A percentile compares a stretch with the other conserved stretches of the same genome.
Conservation (phyloP, 2,888 invertebrate species). For the Lampropteryx suffumata region DNA sequence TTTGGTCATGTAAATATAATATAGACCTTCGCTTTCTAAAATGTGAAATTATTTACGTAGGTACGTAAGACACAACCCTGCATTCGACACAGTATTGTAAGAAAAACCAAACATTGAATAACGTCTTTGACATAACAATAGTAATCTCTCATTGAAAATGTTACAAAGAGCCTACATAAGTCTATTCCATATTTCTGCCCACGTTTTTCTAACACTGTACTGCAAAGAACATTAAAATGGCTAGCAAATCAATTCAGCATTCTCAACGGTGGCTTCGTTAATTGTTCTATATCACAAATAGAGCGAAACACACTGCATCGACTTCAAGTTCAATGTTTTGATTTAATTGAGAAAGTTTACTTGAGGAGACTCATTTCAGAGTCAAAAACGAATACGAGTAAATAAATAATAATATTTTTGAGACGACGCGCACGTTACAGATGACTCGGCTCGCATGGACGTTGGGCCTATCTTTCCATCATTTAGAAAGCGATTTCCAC, state of each 20-base stretch:
- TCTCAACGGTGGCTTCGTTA: conserved; percentile 52
- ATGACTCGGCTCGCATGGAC: conserved; percentile 6
- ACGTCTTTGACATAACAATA: conserved; percentile 49
- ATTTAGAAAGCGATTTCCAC: conserved; percentile 39
- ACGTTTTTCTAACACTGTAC: conserved; percentile 38
- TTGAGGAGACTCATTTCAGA: neutral
- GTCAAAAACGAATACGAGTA: neutral
- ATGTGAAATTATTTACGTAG: conserved; percentile 61
- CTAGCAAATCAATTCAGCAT: conserved; percentile 45
- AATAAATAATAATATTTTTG: neutral
- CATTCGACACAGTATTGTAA: conserved; percentile 46
- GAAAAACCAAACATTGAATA: conserved; percentile 42
- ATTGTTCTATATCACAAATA: conserved; percentile 58
- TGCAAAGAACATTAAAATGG: conserved; percentile 31
- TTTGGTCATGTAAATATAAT: conserved; percentile 64
- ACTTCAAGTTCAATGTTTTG: conserved; percentile 42
- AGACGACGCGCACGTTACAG: conserved; percentile 2
- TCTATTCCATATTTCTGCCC: conserved; percentile 16
- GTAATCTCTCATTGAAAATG: conserved; percentile 38
- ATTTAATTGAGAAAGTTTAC: conserved; percentile 18
- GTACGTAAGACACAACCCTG: conserved; percentile 46
- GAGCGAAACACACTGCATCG: conserved; percentile 55
- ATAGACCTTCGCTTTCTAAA: conserved; percentile 78
- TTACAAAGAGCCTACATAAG: conserved; percentile 19
- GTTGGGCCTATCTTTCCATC: conserved; percentile 15